phyloP scores from a whole-genome alignment of 1,140 invertebrate genomes.

The Cardiocondyla obscurior region DNA sequence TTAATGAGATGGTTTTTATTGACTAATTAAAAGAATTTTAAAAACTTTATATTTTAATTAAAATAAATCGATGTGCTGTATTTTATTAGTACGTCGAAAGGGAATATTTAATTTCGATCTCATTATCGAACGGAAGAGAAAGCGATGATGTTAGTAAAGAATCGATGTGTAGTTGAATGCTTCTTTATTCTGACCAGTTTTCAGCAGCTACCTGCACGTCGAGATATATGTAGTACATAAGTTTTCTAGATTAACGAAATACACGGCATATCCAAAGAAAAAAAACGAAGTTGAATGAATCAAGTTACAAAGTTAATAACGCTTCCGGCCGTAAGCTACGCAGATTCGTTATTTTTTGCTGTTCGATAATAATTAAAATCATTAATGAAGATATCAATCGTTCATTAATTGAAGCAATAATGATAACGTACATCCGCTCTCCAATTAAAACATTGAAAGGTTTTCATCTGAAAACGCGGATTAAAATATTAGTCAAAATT shows the following conservation, averaged over 20 bases:
- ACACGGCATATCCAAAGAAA: slow-evolving; percentile 73
- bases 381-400: slow-evolving; percentile 21
- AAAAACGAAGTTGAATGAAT: slow-evolving; percentile 60
- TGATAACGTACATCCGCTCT: slow-evolving; percentile 46
- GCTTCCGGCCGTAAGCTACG: slow-evolving; percentile 69
- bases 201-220: slow-evolving; percentile 25
- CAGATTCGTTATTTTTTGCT: slow-evolving; percentile 59
- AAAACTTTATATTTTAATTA: not conserved
- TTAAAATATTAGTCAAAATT: slow-evolving; percentile 14
- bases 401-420: slow-evolving; percentile 59
- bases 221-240: slow-evolving; percentile 68
- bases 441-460: not conserved
- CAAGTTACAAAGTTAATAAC: slow-evolving; percentile 63
- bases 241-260: slow-evolving; percentile 71
- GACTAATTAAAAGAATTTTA: too few species aligned
- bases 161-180: slow-evolving; percentile 44
- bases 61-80: not conserved
- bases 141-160: not conserved
- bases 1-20: too few species aligned
- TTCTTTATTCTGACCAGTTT: slow-evolving; percentile 54
- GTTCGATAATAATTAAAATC: slow-evolving; percentile 21
- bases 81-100: not conserved
- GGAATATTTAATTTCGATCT: slow-evolving; percentile 21
- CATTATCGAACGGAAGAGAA: not conserved
- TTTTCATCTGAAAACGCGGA: slow-evolving; percentile 4